These are phyloP conservation scores for Macrochelys suwanniensis DNA, from an alignment of 2,797 vertebrate species.

Conservation along the genomic window DNA sequence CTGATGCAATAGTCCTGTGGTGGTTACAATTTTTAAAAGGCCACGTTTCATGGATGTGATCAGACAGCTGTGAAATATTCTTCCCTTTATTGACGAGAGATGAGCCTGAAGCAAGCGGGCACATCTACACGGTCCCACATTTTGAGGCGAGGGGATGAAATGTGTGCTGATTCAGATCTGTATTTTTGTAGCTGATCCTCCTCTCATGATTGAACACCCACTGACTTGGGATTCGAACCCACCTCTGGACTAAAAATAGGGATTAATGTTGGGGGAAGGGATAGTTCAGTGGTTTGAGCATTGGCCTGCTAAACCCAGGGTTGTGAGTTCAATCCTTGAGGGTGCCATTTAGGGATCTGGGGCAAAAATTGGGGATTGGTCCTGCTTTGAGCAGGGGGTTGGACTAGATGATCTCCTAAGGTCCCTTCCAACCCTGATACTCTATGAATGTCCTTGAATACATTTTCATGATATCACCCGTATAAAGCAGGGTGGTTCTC, in stretches of 20 bases:
- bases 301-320: too few relatives aligned
- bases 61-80: background rate
- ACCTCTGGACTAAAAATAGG: background rate
- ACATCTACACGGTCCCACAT: background rate
- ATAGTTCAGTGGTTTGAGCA: too few relatives aligned
- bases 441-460: background rate
- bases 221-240: background rate
- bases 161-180: background rate
- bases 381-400: too few relatives aligned
- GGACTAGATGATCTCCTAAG: too few relatives aligned
- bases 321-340: too few relatives aligned
- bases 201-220: background rate
- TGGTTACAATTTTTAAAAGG: background rate
- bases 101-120: conserved; percentile 19
- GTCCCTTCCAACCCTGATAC: too few relatives aligned
- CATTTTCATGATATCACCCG: background rate
- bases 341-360: too few relatives aligned
- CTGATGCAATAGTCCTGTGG: background rate
- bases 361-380: too few relatives aligned
- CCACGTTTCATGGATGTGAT: background rate
- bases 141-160: background rate
- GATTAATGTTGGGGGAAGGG: background rate
- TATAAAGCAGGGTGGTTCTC: background rate
- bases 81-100: background rate
- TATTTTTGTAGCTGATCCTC: background rate